phyloP scores from a whole-genome alignment of 2,888 invertebrate species.

The Coleophora flavipennella region DNA sequence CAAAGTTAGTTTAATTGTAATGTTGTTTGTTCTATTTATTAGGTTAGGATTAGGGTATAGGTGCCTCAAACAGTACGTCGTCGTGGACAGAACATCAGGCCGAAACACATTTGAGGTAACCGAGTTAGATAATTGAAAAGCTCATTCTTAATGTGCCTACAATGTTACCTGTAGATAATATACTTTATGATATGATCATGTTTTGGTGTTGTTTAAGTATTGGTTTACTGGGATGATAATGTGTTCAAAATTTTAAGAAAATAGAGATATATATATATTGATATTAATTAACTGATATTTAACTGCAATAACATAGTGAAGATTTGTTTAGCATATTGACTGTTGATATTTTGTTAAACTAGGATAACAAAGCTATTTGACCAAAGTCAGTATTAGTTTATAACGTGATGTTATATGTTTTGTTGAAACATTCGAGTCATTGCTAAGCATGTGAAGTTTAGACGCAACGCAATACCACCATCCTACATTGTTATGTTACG shows the following conservation, averaged over 20 bases:
- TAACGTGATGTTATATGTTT: conserved; percentile 58
- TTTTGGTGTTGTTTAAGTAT: conserved; percentile 42
- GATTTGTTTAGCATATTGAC: conserved; percentile 63
- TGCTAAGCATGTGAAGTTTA: conserved; percentile 46
- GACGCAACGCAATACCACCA: conserved; percentile 55
- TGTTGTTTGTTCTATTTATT: conserved; percentile 50
- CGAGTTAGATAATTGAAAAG: conserved; percentile 44
- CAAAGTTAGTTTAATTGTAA: conserved; percentile 61
- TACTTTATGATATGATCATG: conserved; percentile 41
- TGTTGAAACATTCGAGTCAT: conserved; percentile 52
- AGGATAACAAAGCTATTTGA: conserved; percentile 73
- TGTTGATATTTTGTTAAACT: conserved; percentile 69
- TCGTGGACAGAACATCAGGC: no score
- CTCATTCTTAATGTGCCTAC: conserved; percentile 69
- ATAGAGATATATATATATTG: conserved; percentile 34
- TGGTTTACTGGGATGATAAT: conserved; percentile 53
- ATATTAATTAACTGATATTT: conserved; percentile 66
- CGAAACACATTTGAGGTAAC: not conserved
- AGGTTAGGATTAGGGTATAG: conserved; percentile 33
- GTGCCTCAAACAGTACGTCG: conserved; percentile 11
- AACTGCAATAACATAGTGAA: conserved; percentile 50
- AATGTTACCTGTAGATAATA: conserved; percentile 69
- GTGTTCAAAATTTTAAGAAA: conserved; percentile 63
- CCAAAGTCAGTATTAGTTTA: conserved; percentile 73
- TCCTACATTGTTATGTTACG: conserved; percentile 50